Percentiles rank a stretch among this genome's conserved stretches.
These are phyloP conservation scores for Argyrosomus japonicus DNA, from an alignment of 2,113 vertebrate genomes.

Conservation along the genomic window DNA sequence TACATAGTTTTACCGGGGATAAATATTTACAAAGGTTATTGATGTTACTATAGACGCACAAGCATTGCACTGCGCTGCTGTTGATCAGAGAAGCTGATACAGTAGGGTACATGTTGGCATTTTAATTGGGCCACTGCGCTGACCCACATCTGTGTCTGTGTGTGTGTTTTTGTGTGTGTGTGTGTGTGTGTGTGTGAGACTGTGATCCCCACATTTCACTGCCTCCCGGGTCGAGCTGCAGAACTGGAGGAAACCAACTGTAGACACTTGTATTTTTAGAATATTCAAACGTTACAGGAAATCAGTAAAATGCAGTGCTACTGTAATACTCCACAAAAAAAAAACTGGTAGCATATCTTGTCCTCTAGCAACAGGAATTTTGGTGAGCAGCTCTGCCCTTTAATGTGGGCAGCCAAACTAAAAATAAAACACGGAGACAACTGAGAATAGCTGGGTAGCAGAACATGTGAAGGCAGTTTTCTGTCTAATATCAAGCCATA, in stretches of 20 bases:
- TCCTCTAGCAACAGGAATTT: conserved; percentile 20
- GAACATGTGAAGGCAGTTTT: conserved; percentile 6
- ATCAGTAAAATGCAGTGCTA: background rate
- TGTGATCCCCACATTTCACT: conserved; percentile 12
- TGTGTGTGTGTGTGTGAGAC: conserved; percentile 8
- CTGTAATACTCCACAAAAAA: background rate
- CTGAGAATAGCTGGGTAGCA: background rate
- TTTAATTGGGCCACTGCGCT: conserved; percentile 60
- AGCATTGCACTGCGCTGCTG: background rate
- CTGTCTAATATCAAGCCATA: background rate
- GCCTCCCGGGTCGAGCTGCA: conserved; percentile 4
- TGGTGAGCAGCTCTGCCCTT: conserved; percentile 10
- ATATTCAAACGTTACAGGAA: background rate
- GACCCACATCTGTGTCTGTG: conserved; percentile 58
- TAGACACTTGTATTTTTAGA: background rate
- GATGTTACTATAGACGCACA: background rate
- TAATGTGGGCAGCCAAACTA: conserved; percentile 35
- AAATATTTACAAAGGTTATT: background rate
- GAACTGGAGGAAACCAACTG: background rate
- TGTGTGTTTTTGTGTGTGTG: conserved; percentile 30
- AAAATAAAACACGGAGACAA: conserved; percentile 41
- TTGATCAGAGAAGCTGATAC: conserved; percentile 27
- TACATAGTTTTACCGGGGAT: background rate
- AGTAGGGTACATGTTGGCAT: conserved; percentile 11
- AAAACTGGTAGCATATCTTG: background rate